Conservation (phyloP, 2,888 invertebrate genomes). For the Ophraella communa region DNA sequence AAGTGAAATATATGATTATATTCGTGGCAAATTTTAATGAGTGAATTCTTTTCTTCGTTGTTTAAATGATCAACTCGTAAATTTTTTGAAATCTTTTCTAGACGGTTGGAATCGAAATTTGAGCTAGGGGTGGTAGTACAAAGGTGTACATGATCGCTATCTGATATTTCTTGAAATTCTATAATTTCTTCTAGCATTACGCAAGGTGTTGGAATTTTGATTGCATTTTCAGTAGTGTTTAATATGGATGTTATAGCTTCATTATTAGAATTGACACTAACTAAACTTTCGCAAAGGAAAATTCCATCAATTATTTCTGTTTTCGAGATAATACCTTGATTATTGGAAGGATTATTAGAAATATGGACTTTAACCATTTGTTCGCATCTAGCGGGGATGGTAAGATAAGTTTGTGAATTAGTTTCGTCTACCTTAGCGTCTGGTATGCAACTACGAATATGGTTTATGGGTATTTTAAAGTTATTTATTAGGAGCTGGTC, state of each 20-base stretch:
- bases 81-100: slow-evolving; percentile 4
- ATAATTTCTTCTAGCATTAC: background rate
- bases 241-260: slow-evolving; percentile 12
- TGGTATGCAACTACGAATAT: background rate
- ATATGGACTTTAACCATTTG: slow-evolving; percentile 37
- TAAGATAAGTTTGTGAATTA: slow-evolving; percentile 12
- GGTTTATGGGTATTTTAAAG: slow-evolving; percentile 16
- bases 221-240: slow-evolving; percentile 1
- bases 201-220: background rate
- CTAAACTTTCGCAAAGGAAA: slow-evolving; percentile 28
- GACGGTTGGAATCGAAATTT: background rate
- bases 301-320: slow-evolving; percentile 29
- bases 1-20: slow-evolving; percentile 44
- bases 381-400: slow-evolving; percentile 34
- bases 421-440: background rate
- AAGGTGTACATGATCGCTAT: background rate
- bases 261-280: slow-evolving; percentile 11
- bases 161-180: background rate
- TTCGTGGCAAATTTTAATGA: slow-evolving; percentile 40
- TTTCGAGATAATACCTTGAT: slow-evolving; percentile 37
- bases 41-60: slow-evolving; percentile 40
- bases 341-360: slow-evolving; percentile 23
- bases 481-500: slow-evolving; percentile 14
- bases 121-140: background rate
- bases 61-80: slow-evolving; percentile 42